A percentile compares a stretch with the other conserved stretches of the same genome.
Evolutionary conservation across 2,797 vertebrate species (phyloP).

Genomic region (Manis pentadactyla): DNA sequence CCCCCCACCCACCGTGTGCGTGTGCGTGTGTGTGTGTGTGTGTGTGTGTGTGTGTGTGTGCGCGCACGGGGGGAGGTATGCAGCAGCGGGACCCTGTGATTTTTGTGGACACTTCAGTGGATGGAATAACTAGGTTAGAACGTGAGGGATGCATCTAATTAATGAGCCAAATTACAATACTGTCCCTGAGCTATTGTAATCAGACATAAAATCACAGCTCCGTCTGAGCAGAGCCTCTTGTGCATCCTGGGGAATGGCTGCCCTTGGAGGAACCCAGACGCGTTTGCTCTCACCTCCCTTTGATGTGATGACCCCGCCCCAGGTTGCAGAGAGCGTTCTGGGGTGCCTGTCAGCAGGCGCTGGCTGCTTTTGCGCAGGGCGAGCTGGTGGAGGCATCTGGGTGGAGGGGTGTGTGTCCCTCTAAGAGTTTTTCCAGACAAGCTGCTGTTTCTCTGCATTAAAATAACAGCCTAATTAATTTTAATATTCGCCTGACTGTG

Average conservation of each 20-base stretch:
- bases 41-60: no score
- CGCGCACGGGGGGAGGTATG: background rate
- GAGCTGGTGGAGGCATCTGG: background rate
- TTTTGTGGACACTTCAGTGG: conserved; percentile 76
- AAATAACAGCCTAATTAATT: conserved; percentile 83
- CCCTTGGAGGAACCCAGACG: conserved; percentile 49
- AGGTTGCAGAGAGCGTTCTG: conserved; percentile 61
- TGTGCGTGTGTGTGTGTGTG: background rate
- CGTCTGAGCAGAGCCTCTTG: conserved; percentile 70
- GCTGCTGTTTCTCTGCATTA: conserved; percentile 69
- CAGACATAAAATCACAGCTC: conserved; percentile 80
- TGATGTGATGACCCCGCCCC: conserved; percentile 74
- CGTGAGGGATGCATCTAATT: conserved; percentile 80
- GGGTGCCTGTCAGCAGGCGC: background rate
- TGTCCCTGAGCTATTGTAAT: conserved; percentile 78
- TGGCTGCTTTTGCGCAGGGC: background rate
- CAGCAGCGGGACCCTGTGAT: conserved; percentile 72
- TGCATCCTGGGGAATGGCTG: conserved; percentile 65
- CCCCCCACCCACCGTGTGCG: background rate
- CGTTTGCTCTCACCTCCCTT: conserved; percentile 73
- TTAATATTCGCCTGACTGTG: conserved; percentile 80
- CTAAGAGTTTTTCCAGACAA: conserved; percentile 31
- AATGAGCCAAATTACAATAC: conserved; percentile 79
- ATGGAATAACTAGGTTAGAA: conserved; percentile 76
- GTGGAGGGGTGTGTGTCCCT: background rate